Base-by-base conservation (phyloP, 2,113 vertebrate species). In the Labrus mixtus region DNA sequence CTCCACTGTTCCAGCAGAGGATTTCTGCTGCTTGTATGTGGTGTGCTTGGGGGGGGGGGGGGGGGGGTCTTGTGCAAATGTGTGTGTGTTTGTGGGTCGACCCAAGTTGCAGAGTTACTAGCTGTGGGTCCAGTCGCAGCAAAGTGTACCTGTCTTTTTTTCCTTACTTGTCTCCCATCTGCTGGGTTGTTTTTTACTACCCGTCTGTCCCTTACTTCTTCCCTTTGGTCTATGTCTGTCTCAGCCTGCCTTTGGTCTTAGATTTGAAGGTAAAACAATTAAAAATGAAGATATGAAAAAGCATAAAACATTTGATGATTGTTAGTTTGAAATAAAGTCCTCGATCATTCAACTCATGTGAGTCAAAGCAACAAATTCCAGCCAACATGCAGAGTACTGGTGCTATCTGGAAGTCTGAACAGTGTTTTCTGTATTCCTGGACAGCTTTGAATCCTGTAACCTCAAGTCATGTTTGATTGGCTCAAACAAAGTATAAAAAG, bases 351-450 rank as follows among this genome's bases (percentile, higher is more conserved):
- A 17, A 13, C 10, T 10, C 43, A 15, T 41, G 12, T 12, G 16
- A 17, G 7, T 17, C 48, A 69, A 39, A 36, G 36, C 57, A 16
- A 12, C 39, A 29, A 25, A 70, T 74, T 68, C 55, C 61, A 25
- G 8, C n/a, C 59, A 73, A 33, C 60, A 45, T 41, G 39, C 3
- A 63, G 8, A 78, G 53, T 64, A 56, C 54, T 54, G 73, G 65
- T 72, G 63, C 62, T 9, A 63, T 68, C 69, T 68, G 41, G 75
- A 72, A 61, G 36, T 62, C 79, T 75, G 66, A 85, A 85, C 78
- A 86, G 70, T 79, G 87, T 83, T 88, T 88, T 81, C 76, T 67
- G 68, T 71, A 88, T 68, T 78, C 68, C 75, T 68, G 72, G 71
- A 82, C 68, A 77, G 74, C 76, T 62, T 67, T 33, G 15, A 65